Evolutionary conservation across 2,113 vertebrate genomes (phyloP), one percentile per base, ranked within the genome.

Genomic region (Rhinopomastus cyanomelas): DNA sequence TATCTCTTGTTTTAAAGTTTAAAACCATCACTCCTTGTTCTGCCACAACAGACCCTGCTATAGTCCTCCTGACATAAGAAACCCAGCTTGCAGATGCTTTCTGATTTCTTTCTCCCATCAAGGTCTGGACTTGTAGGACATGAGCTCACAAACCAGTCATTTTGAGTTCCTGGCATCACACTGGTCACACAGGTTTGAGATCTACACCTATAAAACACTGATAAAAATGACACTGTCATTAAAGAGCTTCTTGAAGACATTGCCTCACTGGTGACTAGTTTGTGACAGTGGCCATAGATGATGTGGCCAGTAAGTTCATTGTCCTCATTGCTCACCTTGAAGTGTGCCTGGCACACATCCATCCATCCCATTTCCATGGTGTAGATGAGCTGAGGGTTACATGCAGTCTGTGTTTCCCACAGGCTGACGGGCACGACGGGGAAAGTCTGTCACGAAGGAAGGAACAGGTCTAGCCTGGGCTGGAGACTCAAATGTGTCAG

Each of bases 111-210:
- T 83, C 36, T 89, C 19, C 51, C 26, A 16, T 3, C 1, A 8
- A 62, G 26, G 34, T 77, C 56, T 66, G n/a, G 27, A 30, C 22
- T 48, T 44, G 52, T 5, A 18, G 42, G 44, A 34, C 0, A 0
- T 30, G 8, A 78, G n/a, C 20, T 85, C 27, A 18, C 0, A 1
- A 64, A 29, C 12, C 23, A 78, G 11, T 60, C 37, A 78, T 29
- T 73, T 79, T 1, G 2, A 66, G 37, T 48, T 44, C 84, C 39
- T 30, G 53, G 21, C 29, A 53, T 65, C 27, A 7, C 23, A 22
- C 18, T 52, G 7, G 22, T n/a, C 59, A 55, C 34, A 26, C 32
- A 37, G 29, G 51, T 29, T 25, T 37, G 51, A 69, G 18, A 88
- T 4, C 26, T 46, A 17, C 7, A n/a, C 16, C 18, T 66, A 12